A percentile compares a stretch with the other conserved stretches of the same genome.
phyloP scores from a whole-genome alignment of 2,888 invertebrate genomes.

The Stenurella melanura region DNA sequence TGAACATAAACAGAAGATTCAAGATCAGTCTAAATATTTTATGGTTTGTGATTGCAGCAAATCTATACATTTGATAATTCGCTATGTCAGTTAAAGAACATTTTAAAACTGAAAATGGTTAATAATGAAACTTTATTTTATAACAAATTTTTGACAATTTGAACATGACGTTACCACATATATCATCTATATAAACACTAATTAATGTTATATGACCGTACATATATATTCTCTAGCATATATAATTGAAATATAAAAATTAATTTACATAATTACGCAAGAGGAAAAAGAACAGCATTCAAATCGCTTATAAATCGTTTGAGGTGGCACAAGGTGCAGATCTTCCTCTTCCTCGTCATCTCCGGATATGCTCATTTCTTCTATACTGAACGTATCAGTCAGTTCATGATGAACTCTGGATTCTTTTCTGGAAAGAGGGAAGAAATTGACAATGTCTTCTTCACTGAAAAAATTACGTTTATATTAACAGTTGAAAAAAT shows the following conservation, averaged over 20 bases:
- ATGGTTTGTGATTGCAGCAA: no score
- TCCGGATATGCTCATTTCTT: conserved; percentile 79
- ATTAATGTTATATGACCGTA: not conserved
- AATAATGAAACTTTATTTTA: not conserved
- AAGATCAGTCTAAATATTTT: no score
- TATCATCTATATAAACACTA: conserved; percentile 5
- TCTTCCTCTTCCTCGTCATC: conserved; percentile 73
- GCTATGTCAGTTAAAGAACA: not conserved
- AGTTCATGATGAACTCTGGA: conserved; percentile 74
- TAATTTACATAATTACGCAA: conserved; percentile 64
- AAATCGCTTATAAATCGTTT: conserved; percentile 70
- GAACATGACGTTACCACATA: conserved; percentile 2
- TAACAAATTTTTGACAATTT: conserved; percentile 4
- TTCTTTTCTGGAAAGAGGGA: conserved; percentile 73
- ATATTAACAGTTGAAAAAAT: conserved; percentile 2
- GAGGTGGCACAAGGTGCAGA: conserved; percentile 72
- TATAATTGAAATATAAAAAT: conserved; percentile 5
- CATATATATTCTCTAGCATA: conserved; percentile 1
- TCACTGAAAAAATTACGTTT: conserved; percentile 69
- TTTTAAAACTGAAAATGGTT: not conserved
- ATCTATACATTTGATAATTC: no score
- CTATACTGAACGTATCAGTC: conserved; percentile 79
- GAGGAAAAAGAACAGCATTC: conserved; percentile 70
- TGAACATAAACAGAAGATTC: no score
- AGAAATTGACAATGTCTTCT: conserved; percentile 75